Evolutionary conservation across 2,113 vertebrate species (phyloP).

Genomic region (Cyphomyrus plagiostoma): DNA sequence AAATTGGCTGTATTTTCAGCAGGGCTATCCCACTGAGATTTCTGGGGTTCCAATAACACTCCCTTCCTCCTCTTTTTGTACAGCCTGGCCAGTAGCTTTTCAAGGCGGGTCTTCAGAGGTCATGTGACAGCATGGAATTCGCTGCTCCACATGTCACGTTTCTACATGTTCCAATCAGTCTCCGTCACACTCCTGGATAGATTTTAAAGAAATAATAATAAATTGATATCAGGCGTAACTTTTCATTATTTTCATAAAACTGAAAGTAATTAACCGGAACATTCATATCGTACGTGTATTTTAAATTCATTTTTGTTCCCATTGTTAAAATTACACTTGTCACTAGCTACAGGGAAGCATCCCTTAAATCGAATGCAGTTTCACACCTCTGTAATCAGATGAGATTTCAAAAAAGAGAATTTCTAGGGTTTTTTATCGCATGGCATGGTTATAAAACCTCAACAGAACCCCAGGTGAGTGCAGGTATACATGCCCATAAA

Average conservation of each 20-base stretch:
- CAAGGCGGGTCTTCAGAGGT: background rate
- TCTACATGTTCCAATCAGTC: conserved; percentile 55
- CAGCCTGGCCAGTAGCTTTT: conserved; percentile 8
- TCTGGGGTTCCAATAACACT: background rate
- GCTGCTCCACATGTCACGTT: conserved; percentile 46
- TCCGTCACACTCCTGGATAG: background rate
- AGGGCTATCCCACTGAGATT: background rate
- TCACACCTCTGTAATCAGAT: background rate
- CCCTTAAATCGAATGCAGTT: background rate
- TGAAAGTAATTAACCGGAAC: background rate
- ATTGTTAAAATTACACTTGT: background rate
- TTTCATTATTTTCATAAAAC: background rate
- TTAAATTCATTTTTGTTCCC: background rate
- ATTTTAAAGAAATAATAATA: background rate
- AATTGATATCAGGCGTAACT: background rate
- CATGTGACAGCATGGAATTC: background rate
- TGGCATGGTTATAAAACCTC: background rate
- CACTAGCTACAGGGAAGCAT: background rate
- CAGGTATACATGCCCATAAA: background rate
- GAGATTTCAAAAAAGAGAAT: background rate
- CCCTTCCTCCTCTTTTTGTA: background rate
- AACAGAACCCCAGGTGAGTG: background rate
- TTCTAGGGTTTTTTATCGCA: background rate
- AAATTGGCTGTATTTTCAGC: background rate
- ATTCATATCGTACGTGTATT: background rate